Conservation (phyloP, 2,888 invertebrate species). For the Camponotus fellah region DNA sequence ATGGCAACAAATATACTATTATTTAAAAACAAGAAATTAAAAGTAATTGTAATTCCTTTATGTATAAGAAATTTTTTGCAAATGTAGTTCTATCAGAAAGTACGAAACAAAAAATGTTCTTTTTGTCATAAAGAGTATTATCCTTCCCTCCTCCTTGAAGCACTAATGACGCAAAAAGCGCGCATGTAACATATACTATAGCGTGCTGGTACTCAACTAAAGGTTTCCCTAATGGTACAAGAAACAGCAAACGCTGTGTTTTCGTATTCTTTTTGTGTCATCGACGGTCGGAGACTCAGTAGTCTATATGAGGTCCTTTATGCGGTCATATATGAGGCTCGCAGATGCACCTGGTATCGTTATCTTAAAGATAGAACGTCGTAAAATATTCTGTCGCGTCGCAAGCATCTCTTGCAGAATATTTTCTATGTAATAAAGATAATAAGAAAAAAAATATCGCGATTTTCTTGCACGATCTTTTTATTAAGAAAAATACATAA, state of each 20-base stretch:
- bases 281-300: conserved; percentile 23
- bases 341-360: conserved; percentile 36
- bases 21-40: not conserved
- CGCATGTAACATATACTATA: conserved; percentile 15
- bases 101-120: conserved; percentile 19
- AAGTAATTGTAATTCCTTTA: not conserved
- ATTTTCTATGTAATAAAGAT: not conserved
- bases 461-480: not conserved
- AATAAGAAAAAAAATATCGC: not conserved
- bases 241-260: conserved; percentile 44
- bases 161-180: conserved; percentile 44
- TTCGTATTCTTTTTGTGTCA: conserved; percentile 49
- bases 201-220: conserved; percentile 16
- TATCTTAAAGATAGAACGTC: conserved; percentile 32
- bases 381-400: conserved; percentile 26
- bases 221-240: conserved; percentile 40
- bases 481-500: not conserved
- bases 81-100: not conserved
- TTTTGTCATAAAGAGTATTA: conserved; percentile 27
- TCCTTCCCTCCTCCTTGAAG: not conserved
- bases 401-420: conserved; percentile 1
- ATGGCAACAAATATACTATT: not conserved
- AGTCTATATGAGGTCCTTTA: conserved; percentile 21
- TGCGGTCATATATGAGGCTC: conserved; percentile 33
- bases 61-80: not conserved